A percentile compares a stretch with the other conserved stretches of the same genome.
These are phyloP conservation scores for Eunapius fragilis DNA, from an alignment of 37 sponge, comb jelly and placozoan species.

Conservation along the genomic window DNA sequence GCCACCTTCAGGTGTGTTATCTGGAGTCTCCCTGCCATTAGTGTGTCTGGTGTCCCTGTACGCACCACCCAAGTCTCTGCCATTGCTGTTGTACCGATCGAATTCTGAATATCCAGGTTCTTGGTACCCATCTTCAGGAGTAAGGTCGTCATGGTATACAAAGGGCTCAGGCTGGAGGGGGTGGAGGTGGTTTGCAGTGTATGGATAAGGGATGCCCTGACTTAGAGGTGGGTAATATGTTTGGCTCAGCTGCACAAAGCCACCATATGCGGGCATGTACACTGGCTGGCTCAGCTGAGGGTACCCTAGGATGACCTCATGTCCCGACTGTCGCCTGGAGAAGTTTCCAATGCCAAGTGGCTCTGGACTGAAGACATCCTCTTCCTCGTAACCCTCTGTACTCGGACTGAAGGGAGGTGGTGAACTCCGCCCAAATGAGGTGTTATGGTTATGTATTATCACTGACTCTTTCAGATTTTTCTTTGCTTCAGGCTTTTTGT, in stretches of 20 bases:
- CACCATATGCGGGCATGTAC: slow-evolving; percentile 1
- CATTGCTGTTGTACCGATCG: neutral
- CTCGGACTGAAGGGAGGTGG: neutral
- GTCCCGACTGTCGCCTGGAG: neutral
- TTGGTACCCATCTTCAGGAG: neutral
- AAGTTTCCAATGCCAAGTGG: neutral
- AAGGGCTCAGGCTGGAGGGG: neutral
- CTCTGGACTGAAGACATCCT: slow-evolving; percentile 1
- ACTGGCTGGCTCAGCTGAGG: slow-evolving; percentile 43
- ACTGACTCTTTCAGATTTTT: neutral
- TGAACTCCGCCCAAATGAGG: neutral
- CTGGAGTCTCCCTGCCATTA: neutral
- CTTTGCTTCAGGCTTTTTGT: neutral
- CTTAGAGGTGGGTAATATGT: slow-evolving; percentile 27
- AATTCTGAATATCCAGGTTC: neutral
- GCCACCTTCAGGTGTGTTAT: neutral
- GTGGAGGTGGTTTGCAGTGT: neutral
- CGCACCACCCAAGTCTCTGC: neutral
- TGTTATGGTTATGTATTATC: neutral
- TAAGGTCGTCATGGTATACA: neutral
- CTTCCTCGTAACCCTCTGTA: neutral
- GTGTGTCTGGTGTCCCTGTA: slow-evolving; percentile 19
- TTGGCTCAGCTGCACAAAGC: slow-evolving; percentile 45
- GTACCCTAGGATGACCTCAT: neutral
- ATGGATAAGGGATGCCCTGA: neutral